Evolutionary conservation across 1,140 invertebrate species (phyloP), one percentile per base, ranked within the genome.

Genomic region (Rhopalosiphum maidis): DNA sequence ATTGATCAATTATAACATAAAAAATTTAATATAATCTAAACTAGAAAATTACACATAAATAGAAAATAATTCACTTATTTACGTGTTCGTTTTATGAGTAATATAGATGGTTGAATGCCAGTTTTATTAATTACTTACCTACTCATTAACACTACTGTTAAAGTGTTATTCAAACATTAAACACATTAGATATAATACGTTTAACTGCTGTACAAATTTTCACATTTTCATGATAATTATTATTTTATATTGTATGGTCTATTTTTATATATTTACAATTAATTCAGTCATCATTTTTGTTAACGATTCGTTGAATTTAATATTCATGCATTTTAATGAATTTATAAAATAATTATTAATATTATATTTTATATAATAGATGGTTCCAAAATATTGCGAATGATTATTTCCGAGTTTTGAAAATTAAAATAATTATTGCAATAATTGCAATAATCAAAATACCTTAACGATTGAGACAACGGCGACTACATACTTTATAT

Each of bases 371-470:
- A 46, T 43, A 46, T 30, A 86, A 43, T 23, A 23, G 37, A 23
- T 23, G 37, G 8, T n/a, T 77, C 41, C 43, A 46, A 43, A 43
- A 30, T 86, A 30, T 46, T 11, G 25, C 6, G 2, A 18, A 86
- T 37, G n/a, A 51, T 8, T 21, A 88, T 88, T 88, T 88, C 87
- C 87, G 18, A n/a, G 46, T 35, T 88, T 88, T 88, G 8, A 23
- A 48, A 88, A 88, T 88, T 22, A 88, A 48, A 88, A 88, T 88
- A 54, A 54, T 54, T 88, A 35, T 88, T 54, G 7, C 46, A 54
- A 51, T 51, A 18, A 51, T 51, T 51, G 15, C 48, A 18, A 15
- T 51, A 51, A 54, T 88, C n/a, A 51, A 51, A 88, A 88, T 51
- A 54, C 18, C n/a, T 88, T 23, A 54, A 0, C 37, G 22, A 68